A percentile compares a stretch with the other conserved stretches of the same genome.
phyloP scores from a whole-genome alignment of 2,888 invertebrate species.

The Drosophila nr. medialis region DNA sequence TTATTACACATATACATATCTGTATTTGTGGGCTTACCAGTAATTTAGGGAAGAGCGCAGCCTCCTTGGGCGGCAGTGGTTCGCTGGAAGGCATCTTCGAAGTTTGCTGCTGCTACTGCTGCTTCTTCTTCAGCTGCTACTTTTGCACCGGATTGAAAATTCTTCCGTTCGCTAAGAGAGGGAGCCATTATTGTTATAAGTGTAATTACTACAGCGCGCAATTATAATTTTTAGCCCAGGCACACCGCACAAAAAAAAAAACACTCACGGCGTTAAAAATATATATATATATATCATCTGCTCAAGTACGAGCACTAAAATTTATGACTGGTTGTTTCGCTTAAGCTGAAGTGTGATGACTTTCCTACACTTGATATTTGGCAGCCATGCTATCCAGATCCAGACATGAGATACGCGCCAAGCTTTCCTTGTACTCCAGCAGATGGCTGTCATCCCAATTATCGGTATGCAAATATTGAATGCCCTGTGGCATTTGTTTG shows the following conservation, averaged over 20 bases:
- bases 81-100: conserved; percentile 94
- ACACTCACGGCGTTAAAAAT: no score
- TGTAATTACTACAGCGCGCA: conserved; percentile 27
- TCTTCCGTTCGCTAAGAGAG: conserved; percentile 41
- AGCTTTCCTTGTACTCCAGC: no score
- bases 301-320: no score
- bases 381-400: no score
- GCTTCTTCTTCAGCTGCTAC: conserved; percentile 64
- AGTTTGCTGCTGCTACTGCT: conserved; percentile 41
- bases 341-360: no score
- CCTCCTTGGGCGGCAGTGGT: conserved; percentile 99
- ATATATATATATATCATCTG: no score
- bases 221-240: conserved; percentile 38
- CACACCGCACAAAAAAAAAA: conserved; percentile 54
- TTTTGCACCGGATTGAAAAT: conserved; percentile 63
- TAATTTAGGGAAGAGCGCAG: conserved; percentile 99
- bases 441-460: no score
- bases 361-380: no score
- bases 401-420: no score
- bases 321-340: no score
- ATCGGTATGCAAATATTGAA: no score
- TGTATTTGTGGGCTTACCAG: conserved; percentile 90
- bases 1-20: not conserved
- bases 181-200: conserved; percentile 29
- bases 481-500: no score